phyloP scores from a whole-genome alignment of 2,113 vertebrate genomes.

The Ariopsis seemanni region DNA sequence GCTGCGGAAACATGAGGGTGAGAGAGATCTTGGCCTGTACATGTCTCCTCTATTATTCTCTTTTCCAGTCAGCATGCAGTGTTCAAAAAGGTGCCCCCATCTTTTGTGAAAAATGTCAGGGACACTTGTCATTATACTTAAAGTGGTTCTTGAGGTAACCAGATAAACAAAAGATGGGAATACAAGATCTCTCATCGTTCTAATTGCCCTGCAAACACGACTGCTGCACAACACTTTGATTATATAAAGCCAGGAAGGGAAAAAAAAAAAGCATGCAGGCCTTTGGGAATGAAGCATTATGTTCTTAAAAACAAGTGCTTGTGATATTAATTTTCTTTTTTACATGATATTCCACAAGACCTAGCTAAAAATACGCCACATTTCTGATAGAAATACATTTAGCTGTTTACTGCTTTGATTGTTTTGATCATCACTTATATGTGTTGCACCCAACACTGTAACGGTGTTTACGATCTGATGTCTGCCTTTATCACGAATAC shows the following conservation, averaged over 20 bases:
- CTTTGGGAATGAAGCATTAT: not conserved
- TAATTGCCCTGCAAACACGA: slow-evolving; percentile 43
- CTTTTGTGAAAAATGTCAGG: slow-evolving; percentile 52
- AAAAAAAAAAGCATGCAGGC: not conserved
- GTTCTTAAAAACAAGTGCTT: not conserved
- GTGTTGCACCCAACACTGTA: slow-evolving; percentile 35
- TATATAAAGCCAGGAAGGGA: not conserved
- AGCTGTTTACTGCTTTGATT: not conserved
- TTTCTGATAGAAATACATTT: not conserved
- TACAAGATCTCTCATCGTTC: slow-evolving; percentile 37
- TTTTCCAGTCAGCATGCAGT: slow-evolving; percentile 45
- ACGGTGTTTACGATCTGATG: slow-evolving; percentile 48
- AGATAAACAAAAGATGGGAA: slow-evolving; percentile 43
- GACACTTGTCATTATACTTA: slow-evolving; percentile 39
- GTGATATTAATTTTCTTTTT: not conserved
- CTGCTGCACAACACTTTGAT: not conserved
- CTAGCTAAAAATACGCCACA: not conserved
- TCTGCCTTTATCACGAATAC: slow-evolving; percentile 47
- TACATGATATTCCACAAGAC: not conserved
- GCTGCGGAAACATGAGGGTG: slow-evolving; percentile 60
- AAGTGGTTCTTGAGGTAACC: slow-evolving; percentile 42
- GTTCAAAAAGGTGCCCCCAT: slow-evolving; percentile 48
- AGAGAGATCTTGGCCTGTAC: slow-evolving; percentile 54
- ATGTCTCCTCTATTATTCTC: slow-evolving; percentile 44
- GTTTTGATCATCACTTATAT: slow-evolving; percentile 11